Evolutionary conservation across 2,888 invertebrate species (phyloP).

Genomic region (Perizoma affinitatum): DNA sequence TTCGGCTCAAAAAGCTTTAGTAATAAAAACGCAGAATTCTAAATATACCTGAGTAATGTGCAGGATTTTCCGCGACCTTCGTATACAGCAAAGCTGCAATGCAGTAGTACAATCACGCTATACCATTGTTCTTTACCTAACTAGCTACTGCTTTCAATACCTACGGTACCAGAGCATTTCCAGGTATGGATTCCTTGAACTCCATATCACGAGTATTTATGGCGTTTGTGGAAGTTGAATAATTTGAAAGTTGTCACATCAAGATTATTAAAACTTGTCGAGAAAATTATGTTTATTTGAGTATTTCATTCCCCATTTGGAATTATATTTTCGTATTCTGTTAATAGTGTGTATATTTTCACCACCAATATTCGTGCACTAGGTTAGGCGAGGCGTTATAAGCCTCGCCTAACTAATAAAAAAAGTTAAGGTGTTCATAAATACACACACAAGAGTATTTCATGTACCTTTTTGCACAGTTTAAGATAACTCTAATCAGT

Average conservation of each 20-base stretch:
- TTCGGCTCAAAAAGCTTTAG: neutral
- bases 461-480: no score
- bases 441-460: no score
- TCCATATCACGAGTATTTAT: no score
- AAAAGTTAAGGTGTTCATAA: no score
- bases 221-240: no score
- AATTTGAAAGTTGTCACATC: no score
- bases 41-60: slow-evolving; percentile 48
- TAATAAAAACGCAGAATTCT: slow-evolving; percentile 31
- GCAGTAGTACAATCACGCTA: slow-evolving; percentile 72
- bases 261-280: no score
- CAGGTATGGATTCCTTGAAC: no score
- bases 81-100: slow-evolving; percentile 65
- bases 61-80: slow-evolving; percentile 71
- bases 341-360: neutral
- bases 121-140: slow-evolving; percentile 55
- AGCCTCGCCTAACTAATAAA: no score
- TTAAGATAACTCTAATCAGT: neutral
- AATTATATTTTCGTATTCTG: neutral
- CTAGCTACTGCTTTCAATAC: neutral
- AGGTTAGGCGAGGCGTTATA: no score
- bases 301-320: no score
- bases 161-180: neutral
- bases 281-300: no score
- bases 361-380: neutral